A percentile compares a stretch with the other conserved stretches of the same genome.
Evolutionary conservation across 2,888 invertebrate species (phyloP).

Genomic region (Heterodera filipjevi): DNA sequence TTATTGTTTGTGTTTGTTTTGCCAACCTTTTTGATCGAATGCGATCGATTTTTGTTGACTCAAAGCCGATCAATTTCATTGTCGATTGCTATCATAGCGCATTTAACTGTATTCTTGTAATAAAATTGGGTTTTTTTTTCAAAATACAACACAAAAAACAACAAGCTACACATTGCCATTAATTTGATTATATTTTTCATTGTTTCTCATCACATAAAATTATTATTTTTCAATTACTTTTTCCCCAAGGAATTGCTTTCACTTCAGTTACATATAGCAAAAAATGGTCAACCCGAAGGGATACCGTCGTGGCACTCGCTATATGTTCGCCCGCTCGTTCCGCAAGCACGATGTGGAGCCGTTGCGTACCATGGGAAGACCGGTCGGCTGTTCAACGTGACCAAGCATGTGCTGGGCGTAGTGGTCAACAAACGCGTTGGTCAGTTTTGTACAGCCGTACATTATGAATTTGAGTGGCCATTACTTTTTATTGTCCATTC

Average conservation of each 20-base stretch:
- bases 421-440: constrained; percentile 96
- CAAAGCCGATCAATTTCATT: no score
- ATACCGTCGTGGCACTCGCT: constrained; percentile 96
- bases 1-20: no score
- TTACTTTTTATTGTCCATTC: no score
- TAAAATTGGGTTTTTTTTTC: no score
- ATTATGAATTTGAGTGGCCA: no score
- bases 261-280: neutral
- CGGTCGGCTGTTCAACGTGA: constrained; percentile 97
- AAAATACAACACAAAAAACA: no score
- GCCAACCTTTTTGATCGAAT: no score
- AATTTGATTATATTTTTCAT: constrained; percentile 9
- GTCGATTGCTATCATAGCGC: no score
- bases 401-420: constrained; percentile 93
- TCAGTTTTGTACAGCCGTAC: no score
- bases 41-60: no score
- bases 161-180: constrained; percentile 14
- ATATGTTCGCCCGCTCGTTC: constrained; percentile 94
- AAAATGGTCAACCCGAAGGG: constrained; percentile 98
- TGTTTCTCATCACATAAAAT: no score
- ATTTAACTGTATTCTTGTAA: no score
- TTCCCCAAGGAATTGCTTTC: neutral
- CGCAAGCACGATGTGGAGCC: constrained; percentile 78
- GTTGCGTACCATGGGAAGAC: constrained; percentile 97
- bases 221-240: neutral